phyloP scores from a whole-genome alignment of 2,113 vertebrate species.

The Bothrops jararaca region DNA sequence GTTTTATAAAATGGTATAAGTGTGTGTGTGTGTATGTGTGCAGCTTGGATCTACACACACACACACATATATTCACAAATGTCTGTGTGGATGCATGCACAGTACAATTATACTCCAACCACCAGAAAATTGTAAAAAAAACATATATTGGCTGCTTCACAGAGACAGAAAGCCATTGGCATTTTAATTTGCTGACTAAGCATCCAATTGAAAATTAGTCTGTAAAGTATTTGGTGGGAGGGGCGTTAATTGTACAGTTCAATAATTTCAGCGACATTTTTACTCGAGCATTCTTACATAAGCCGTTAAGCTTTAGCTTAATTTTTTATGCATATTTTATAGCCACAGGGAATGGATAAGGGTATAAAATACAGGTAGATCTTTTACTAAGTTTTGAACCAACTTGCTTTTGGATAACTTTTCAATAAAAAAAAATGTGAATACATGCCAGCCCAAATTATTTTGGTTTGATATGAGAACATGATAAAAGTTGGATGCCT shows the following conservation, averaged over 20 bases:
- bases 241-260: slow-evolving; percentile 73
- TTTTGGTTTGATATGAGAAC: background rate
- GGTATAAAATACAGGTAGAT: slow-evolving; percentile 46
- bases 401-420: background rate
- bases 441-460: background rate
- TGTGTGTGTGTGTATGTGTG: slow-evolving; percentile 14
- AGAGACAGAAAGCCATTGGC: slow-evolving; percentile 85
- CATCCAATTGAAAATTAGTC: slow-evolving; percentile 83
- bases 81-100: slow-evolving; percentile 67
- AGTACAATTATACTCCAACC: slow-evolving; percentile 57
- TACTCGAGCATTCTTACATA: slow-evolving; percentile 80
- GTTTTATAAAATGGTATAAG: slow-evolving; percentile 75
- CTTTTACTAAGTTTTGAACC: slow-evolving; percentile 27
- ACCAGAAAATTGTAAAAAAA: slow-evolving; percentile 53
- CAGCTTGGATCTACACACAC: background rate
- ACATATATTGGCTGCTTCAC: slow-evolving; percentile 82
- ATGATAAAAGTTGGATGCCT: background rate
- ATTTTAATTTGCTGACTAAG: slow-evolving; percentile 99
- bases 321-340: slow-evolving; percentile 72
- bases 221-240: slow-evolving; percentile 76
- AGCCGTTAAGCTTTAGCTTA: slow-evolving; percentile 86
- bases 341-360: slow-evolving; percentile 53
- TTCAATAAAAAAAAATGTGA: slow-evolving; percentile 4
- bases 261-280: slow-evolving; percentile 74
- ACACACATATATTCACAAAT: background rate